phyloP scores from a whole-genome alignment of 2,888 invertebrate species.

The Acleris laterana region DNA sequence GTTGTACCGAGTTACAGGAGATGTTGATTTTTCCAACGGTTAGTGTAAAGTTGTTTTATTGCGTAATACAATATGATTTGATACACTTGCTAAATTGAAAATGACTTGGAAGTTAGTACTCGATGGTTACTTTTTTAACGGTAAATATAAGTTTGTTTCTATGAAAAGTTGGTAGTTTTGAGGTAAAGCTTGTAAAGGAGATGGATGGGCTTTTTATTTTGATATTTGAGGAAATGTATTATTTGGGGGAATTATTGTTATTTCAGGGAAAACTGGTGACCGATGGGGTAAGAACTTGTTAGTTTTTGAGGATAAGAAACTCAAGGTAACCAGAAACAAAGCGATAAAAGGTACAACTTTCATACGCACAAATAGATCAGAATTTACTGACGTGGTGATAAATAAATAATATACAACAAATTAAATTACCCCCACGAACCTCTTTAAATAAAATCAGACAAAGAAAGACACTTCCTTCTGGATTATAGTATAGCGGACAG shows the following conservation, averaged over 20 bases:
- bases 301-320: neutral
- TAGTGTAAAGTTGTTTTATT: constrained; percentile 14
- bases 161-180: neutral
- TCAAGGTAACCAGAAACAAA: neutral
- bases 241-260: constrained; percentile 7
- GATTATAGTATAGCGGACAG: too few species aligned
- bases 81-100: constrained; percentile 12
- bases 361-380: too few species aligned
- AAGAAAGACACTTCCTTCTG: too few species aligned
- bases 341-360: neutral
- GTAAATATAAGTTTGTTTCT: constrained; percentile 16
- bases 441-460: too few species aligned
- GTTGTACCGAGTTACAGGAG: neutral
- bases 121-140: neutral
- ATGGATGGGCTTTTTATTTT: constrained; percentile 14
- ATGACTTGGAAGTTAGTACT: neutral
- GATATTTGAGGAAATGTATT: constrained; percentile 22
- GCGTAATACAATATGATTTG: constrained; percentile 6
- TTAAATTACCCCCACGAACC: too few species aligned
- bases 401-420: too few species aligned
- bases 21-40: neutral
- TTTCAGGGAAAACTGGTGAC: constrained; percentile 12
- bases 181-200: constrained; percentile 11
- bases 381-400: too few species aligned
- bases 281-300: constrained; percentile 2